Percentiles rank a stretch among this genome's conserved stretches.
Evolutionary conservation across 2,113 vertebrate genomes (phyloP).

Genomic region (Diphyllodes magnificus): DNA sequence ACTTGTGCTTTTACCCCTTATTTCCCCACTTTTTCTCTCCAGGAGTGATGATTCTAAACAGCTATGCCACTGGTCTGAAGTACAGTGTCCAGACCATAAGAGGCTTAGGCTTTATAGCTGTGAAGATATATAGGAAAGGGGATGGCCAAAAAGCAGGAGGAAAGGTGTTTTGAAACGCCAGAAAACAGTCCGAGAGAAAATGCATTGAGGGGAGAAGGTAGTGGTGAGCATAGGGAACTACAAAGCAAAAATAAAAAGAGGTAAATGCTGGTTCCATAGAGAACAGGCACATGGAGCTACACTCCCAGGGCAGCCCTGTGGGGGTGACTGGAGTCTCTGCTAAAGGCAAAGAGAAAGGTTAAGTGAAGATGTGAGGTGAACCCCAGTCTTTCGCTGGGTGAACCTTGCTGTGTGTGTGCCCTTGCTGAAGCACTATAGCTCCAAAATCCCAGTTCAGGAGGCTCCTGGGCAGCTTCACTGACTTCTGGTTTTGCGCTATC

Average conservation of each 20-base stretch:
- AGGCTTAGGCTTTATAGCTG: neutral
- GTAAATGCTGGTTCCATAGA: neutral
- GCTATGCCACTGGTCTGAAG: neutral
- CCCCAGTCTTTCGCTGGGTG: neutral
- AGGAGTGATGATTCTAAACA: neutral
- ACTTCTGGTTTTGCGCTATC: neutral
- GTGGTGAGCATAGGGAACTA: neutral
- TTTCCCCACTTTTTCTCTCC: accelerated
- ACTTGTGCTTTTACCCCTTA: neutral
- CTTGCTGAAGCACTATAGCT: neutral
- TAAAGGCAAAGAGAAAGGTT: neutral
- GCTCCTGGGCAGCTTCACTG: neutral
- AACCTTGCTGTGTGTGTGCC: neutral
- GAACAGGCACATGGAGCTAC: neutral
- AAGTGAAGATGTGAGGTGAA: neutral
- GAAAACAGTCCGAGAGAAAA: neutral
- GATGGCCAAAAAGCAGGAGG: neutral
- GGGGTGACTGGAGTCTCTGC: neutral
- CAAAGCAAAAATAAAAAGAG: neutral
- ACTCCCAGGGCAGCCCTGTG: neutral
- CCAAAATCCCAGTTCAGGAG: neutral
- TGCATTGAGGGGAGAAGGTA: neutral
- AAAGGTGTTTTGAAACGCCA: neutral
- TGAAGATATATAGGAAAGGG: neutral
- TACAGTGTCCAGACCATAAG: neutral